These are phyloP conservation scores for Mastigias papua DNA, from an alignment of 30 jellyfish, hydroid and myxozoan species.

Conservation along the genomic window DNA sequence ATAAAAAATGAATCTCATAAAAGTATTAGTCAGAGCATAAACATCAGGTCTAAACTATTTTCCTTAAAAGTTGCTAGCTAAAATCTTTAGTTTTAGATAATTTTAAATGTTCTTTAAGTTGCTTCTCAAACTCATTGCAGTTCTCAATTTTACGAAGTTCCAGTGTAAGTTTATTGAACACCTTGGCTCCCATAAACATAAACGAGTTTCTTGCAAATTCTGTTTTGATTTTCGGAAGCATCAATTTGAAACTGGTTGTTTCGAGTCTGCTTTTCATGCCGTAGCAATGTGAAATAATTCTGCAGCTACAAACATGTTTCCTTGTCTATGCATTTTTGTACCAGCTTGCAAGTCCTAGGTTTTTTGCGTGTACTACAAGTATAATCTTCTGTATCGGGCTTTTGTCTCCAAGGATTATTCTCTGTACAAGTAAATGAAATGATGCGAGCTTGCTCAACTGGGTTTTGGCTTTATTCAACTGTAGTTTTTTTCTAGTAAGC, in stretches of 20 bases:
- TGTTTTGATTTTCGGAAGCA: background rate
- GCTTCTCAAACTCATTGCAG: conserved; percentile 4
- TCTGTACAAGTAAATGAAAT: background rate
- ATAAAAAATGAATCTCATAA: background rate
- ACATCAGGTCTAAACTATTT: background rate
- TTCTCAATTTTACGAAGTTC: conserved; percentile 27
- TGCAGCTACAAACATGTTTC: conserved; percentile 20
- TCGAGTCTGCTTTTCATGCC: conserved; percentile 9
- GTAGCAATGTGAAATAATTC: conserved; percentile 7
- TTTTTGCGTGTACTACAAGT: background rate
- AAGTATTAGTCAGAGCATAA: background rate
- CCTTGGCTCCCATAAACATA: conserved; percentile 22
- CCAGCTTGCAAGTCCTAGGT: background rate
- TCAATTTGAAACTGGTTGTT: background rate
- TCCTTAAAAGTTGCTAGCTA: background rate
- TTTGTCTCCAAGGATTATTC: background rate
- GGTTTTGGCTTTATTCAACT: background rate
- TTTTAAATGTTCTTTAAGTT: background rate
- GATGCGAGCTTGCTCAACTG: background rate
- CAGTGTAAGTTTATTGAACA: conserved; percentile 14
- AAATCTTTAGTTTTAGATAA: background rate
- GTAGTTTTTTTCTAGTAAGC: too few relatives aligned
- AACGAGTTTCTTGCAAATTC: background rate
- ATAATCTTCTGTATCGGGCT: background rate
- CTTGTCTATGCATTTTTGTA: conserved; percentile 22